A percentile compares a stretch with the other conserved stretches of the same genome.
Conservation (phyloP, 37 sponge, comb jelly and placozoan species). For the Axinella damicornis region DNA sequence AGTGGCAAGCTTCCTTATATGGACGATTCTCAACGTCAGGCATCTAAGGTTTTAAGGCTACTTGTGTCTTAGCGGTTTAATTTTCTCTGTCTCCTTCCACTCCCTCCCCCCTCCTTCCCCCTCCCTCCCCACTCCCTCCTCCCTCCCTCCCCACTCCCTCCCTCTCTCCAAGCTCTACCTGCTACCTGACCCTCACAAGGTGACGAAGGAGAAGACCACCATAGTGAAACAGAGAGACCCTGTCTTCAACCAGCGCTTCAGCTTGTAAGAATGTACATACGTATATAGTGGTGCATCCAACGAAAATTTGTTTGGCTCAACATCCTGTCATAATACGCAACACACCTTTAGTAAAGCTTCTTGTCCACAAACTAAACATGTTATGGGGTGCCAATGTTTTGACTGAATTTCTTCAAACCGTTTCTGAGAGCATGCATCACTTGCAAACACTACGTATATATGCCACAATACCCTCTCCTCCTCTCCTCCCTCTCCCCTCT, state of each 20-base stretch:
- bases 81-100: neutral
- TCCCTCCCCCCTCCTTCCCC: neutral
- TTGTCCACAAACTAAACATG: too few species aligned
- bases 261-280: slow-evolving; percentile 25
- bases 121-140: slow-evolving; percentile 1
- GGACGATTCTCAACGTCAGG: too few species aligned
- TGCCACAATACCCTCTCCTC: neutral
- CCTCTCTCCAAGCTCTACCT: slow-evolving; percentile 65
- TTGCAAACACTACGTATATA: too few species aligned
- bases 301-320: too few species aligned
- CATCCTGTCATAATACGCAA: too few species aligned
- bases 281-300: neutral
- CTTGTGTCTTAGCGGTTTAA: neutral
- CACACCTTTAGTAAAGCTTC: too few species aligned
- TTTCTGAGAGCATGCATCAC: too few species aligned
- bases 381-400: too few species aligned
- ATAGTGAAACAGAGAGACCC: slow-evolving; percentile 68
- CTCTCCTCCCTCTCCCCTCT: neutral
- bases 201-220: slow-evolving; percentile 77
- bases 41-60: too few species aligned
- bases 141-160: neutral
- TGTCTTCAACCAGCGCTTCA: slow-evolving; percentile 72
- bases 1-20: too few species aligned
- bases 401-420: too few species aligned
- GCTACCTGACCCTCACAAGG: slow-evolving; percentile 76